Percentiles rank a stretch among this genome's conserved stretches.
Conservation (phyloP, 1,140 invertebrate genomes). For the Drosophila ironensis region DNA sequence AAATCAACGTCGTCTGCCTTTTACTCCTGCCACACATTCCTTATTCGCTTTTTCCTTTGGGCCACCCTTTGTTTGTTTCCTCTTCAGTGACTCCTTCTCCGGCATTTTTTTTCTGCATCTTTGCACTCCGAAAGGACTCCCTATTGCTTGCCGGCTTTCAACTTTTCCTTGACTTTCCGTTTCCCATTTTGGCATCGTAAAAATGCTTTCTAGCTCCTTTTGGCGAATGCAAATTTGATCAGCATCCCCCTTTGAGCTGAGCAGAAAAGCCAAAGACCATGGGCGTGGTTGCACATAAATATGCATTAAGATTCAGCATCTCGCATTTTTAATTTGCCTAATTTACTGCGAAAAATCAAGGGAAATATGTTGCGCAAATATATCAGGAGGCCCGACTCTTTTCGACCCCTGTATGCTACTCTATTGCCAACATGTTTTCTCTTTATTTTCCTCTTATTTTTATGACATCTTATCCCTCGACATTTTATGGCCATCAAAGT, state of each 20-base stretch:
- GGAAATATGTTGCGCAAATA: not conserved
- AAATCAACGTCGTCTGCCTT: constrained; percentile 60
- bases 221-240: constrained; percentile 11
- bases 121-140: constrained; percentile 1
- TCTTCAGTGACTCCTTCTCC: not conserved
- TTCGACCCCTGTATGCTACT: not conserved
- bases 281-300: constrained; percentile 28
- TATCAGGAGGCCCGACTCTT: not conserved
- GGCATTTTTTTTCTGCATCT: constrained; percentile 28
- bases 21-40: constrained; percentile 21
- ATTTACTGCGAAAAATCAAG: constrained; percentile 33
- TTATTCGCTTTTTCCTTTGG: constrained; percentile 3
- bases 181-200: constrained; percentile 11
- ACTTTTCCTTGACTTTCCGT: constrained; percentile 3
- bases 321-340: constrained; percentile 31
- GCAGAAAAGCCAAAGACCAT: not conserved
- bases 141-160: not conserved
- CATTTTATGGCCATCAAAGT: constrained; percentile 66
- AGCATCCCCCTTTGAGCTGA: not conserved
- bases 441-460: constrained; percentile 28
- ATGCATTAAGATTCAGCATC: constrained; percentile 8
- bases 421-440: not conserved
- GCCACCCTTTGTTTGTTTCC: constrained; percentile 4
- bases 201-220: not conserved
- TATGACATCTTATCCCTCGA: constrained; percentile 52